Evolutionary conservation across 2,797 vertebrate genomes (phyloP).

Genomic region (Sciurus vulgaris): DNA sequence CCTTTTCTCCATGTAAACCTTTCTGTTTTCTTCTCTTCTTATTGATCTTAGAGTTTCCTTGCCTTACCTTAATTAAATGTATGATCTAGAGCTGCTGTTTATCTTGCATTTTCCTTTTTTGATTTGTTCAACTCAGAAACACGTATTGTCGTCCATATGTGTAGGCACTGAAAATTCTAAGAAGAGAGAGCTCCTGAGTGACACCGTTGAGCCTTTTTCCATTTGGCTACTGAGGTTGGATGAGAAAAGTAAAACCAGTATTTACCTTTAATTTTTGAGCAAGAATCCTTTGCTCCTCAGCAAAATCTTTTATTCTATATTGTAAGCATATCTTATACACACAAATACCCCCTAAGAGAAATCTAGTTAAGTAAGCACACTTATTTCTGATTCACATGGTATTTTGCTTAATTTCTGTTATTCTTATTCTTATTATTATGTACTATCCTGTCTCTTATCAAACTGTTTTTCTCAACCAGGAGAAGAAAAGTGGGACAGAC

Average conservation of each 20-base stretch:
- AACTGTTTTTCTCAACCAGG: slow-evolving; percentile 24
- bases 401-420: slow-evolving; percentile 34
- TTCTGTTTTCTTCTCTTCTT: slow-evolving; percentile 28
- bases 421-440: neutral
- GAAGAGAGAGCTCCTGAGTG: neutral
- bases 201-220: neutral
- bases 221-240: neutral
- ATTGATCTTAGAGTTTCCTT: slow-evolving; percentile 51
- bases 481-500: neutral
- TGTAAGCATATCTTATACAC: neutral
- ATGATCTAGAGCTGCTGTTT: slow-evolving; percentile 29
- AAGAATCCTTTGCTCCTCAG: neutral
- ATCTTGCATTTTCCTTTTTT: slow-evolving; percentile 64
- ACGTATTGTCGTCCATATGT: neutral
- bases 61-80: slow-evolving; percentile 48
- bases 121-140: slow-evolving; percentile 54
- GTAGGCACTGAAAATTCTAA: neutral
- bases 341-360: slow-evolving; percentile 26
- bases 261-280: neutral
- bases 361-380: slow-evolving; percentile 16
- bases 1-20: neutral
- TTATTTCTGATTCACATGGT: neutral
- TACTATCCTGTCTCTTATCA: neutral
- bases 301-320: neutral
- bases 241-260: neutral